Evolutionary conservation across 1,140 invertebrate genomes (phyloP).

Genomic region (Ectropis grisescens): DNA sequence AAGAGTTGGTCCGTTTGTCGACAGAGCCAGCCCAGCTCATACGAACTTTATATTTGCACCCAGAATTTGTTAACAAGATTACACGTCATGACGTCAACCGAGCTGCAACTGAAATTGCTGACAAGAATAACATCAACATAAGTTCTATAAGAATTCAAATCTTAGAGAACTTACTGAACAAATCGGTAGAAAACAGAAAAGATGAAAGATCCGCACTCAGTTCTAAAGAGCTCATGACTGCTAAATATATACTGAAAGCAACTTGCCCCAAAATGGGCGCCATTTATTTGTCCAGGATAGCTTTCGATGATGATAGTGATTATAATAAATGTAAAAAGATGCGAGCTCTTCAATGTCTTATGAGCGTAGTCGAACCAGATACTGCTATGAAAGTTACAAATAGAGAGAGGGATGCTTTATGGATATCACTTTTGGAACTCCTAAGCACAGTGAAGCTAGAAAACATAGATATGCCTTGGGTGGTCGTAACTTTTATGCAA

Average conservation of each 20-base stretch:
- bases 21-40: conserved; percentile 71
- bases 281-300: conserved; percentile 63
- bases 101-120: conserved; percentile 70
- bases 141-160: conserved; percentile 61
- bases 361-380: conserved; percentile 56
- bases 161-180: conserved; percentile 58
- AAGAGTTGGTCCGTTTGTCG: conserved; percentile 66
- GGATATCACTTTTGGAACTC: conserved; percentile 52
- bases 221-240: conserved; percentile 50
- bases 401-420: conserved; percentile 40
- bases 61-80: conserved; percentile 61
- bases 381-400: conserved; percentile 59
- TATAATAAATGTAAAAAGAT: conserved; percentile 62
- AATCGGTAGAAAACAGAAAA: conserved; percentile 31
- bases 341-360: conserved; percentile 62
- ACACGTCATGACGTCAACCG: conserved; percentile 68
- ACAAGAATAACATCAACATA: conserved; percentile 61
- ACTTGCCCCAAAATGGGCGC: conserved; percentile 65
- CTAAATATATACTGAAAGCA: conserved; percentile 65
- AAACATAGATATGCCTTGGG: conserved; percentile 59
- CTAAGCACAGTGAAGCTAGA: conserved; percentile 51
- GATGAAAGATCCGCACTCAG: conserved; percentile 28
- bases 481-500: conserved; percentile 53
- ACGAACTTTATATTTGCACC: conserved; percentile 68
- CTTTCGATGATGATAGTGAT: conserved; percentile 57